Base-by-base conservation (phyloP, 2,888 invertebrate genomes). In the Tenthredo distinguenda region DNA sequence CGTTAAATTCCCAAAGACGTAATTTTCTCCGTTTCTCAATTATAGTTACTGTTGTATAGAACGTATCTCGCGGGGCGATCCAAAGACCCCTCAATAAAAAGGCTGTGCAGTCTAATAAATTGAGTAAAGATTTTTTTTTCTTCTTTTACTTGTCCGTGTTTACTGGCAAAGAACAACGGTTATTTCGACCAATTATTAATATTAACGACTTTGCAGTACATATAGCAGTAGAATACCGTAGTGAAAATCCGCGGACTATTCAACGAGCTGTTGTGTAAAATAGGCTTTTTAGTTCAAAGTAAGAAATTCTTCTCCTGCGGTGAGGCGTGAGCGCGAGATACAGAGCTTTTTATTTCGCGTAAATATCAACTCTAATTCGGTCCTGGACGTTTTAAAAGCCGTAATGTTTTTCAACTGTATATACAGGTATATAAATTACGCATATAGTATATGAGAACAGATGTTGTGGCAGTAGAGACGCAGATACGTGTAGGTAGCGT, bases 311-410 rank as follows among this genome's bases (percentile, higher is more conserved):
- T 65, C 65, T 65, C 5, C 12, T 65, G 26, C 15, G 31, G 15
- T 47, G 12, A 15, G 47, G 12, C 15, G 4, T 47, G 3, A 47
- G 7, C 31, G 34, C 10, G 62, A 62, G 62, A 62, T 62, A 62
- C 26, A 68, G 31, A 26, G 12, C 31, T 68, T 68, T 68, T 68
- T 31, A 71, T 37, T 34, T 9, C 37, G 21, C 31, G 71, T 71
- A 71, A 71, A 71, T 31, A 71, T 71, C 37, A 37, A n/a, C 26
- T 76, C 26, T 76, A 76, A 21, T 76, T 76, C 47, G 43, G 26
- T 76, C 5, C 26, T n/a, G 43, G 76, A 76, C 76, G 76, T 76
- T 76, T 76, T 76, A 47, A 76, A 76, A 76, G 76, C 47, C 26
- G 76, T 76, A 76, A 76, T 47, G 76, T 76, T 47, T 76, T 26